These are phyloP conservation scores for Papilio glaucus DNA, from an alignment of 1,140 invertebrate species.

Conservation along the genomic window DNA sequence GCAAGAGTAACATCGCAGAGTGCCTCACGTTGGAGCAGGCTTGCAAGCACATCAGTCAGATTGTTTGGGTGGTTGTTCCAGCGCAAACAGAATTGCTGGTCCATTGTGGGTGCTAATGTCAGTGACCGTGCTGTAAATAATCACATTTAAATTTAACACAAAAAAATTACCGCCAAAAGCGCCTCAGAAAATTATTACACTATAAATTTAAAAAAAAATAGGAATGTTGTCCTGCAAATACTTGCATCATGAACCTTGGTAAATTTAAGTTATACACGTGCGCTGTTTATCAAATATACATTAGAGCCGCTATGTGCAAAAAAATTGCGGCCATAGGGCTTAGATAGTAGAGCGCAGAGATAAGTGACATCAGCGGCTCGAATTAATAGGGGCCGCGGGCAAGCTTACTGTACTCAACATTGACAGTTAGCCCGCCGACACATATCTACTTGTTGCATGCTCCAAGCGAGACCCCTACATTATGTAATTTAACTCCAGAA, in stretches of 20 bases:
- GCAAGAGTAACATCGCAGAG: constrained; percentile 96
- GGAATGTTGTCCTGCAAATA: constrained; percentile 46
- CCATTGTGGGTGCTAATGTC: constrained; percentile 88
- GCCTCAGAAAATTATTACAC: constrained; percentile 27
- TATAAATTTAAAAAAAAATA: constrained; percentile 42
- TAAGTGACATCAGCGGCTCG: constrained; percentile 83
- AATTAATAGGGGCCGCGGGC: constrained; percentile 82
- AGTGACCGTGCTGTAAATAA: constrained; percentile 81
- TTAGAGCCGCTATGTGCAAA: constrained; percentile 76
- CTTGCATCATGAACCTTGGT: constrained; percentile 43
- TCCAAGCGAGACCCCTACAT: constrained; percentile 81
- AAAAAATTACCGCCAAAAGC: constrained; percentile 24
- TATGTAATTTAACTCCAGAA: constrained; percentile 84
- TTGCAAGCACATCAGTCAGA: constrained; percentile 94
- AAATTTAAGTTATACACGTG: constrained; percentile 65
- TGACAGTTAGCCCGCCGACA: constrained; percentile 83
- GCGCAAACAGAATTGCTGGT: constrained; percentile 96
- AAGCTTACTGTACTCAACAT: constrained; percentile 83
- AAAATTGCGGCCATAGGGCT: constrained; percentile 82
- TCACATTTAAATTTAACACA: constrained; percentile 44
- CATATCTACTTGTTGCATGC: constrained; percentile 84
- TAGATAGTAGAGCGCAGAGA: constrained; percentile 80
- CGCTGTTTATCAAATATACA: constrained; percentile 74
- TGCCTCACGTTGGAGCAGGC: constrained; percentile 92
- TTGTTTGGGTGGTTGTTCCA: constrained; percentile 97